Conservation (phyloP, 2,888 invertebrate species). For the Calameuta filiformis region DNA sequence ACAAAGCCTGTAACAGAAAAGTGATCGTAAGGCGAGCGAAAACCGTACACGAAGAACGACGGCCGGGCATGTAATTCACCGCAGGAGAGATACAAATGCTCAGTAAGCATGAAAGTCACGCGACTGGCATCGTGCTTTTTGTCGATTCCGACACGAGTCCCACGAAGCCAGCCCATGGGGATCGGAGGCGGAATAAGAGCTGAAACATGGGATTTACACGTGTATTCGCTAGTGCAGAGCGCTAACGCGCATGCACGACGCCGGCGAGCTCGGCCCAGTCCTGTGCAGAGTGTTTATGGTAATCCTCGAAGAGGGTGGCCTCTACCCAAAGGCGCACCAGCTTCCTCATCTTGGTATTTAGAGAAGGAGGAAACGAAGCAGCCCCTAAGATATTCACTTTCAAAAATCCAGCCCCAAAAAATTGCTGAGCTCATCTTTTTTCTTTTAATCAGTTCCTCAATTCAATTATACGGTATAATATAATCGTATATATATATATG, state of each 20-base stretch:
- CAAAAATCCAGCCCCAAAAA: not conserved
- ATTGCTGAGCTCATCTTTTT: too few species aligned
- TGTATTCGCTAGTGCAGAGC: slow-evolving; percentile 47
- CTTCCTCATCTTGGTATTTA: not conserved
- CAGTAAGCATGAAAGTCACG: slow-evolving; percentile 47
- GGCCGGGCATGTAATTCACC: not conserved
- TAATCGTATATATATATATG: slow-evolving; percentile 22
- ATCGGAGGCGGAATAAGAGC: slow-evolving; percentile 45
- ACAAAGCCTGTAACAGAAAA: not conserved
- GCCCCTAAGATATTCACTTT: not conserved
- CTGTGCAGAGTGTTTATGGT: slow-evolving; percentile 51
- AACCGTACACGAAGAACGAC: not conserved
- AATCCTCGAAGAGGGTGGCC: slow-evolving; percentile 53
- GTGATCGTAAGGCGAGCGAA: not conserved
- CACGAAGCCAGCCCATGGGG: slow-evolving; percentile 8
- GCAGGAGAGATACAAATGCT: not conserved
- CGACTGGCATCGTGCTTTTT: slow-evolving; percentile 43
- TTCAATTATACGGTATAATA: too few species aligned
- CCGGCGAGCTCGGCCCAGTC: slow-evolving; percentile 40
- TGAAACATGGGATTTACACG: slow-evolving; percentile 57
- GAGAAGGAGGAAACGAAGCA: not conserved
- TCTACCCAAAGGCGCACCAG: not conserved
- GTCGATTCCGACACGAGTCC: slow-evolving; percentile 36
- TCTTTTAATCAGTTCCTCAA: too few species aligned
- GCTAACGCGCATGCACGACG: slow-evolving; percentile 36